These are phyloP conservation scores for Drosophila mimetica DNA, from an alignment of 2,888 invertebrate genomes.

Conservation along the genomic window DNA sequence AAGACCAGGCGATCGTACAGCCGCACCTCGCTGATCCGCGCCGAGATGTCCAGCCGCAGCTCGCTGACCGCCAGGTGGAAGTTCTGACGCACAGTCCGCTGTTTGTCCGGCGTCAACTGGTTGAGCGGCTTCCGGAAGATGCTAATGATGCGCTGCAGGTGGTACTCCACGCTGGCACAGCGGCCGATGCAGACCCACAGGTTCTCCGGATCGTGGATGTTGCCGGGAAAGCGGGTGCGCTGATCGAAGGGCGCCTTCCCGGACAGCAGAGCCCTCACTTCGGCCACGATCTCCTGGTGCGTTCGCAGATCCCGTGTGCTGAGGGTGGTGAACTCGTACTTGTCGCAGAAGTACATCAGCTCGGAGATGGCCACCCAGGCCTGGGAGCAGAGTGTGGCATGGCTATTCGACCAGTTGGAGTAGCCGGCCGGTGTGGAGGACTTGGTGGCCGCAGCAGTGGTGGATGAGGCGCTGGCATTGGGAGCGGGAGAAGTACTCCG, in stretches of 20 bases:
- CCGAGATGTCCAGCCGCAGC: slow-evolving; percentile 79
- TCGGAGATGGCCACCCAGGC: slow-evolving; percentile 81
- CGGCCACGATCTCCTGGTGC: slow-evolving; percentile 74
- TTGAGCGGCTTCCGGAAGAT: slow-evolving; percentile 78
- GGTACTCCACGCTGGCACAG: slow-evolving; percentile 80
- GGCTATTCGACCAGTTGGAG: slow-evolving; percentile 75
- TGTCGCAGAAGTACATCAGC: slow-evolving; percentile 81
- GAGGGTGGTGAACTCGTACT: slow-evolving; percentile 79
- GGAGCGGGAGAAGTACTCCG: slow-evolving; percentile 18
- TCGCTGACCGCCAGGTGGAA: slow-evolving; percentile 81
- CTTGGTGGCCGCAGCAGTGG: slow-evolving; percentile 37
- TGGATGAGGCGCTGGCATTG: slow-evolving; percentile 9
- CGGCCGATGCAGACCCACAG: slow-evolving; percentile 80
- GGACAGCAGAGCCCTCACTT: slow-evolving; percentile 68
- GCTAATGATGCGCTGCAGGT: slow-evolving; percentile 76
- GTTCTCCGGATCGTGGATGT: slow-evolving; percentile 79
- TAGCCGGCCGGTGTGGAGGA: slow-evolving; percentile 58
- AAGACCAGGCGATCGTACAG: slow-evolving; percentile 78
- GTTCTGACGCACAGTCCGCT: slow-evolving; percentile 78
- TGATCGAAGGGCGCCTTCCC: slow-evolving; percentile 76
- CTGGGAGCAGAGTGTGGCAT: slow-evolving; percentile 66
- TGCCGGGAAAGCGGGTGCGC: slow-evolving; percentile 76
- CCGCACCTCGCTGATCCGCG: slow-evolving; percentile 77
- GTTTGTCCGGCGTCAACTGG: slow-evolving; percentile 77
- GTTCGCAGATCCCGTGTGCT: slow-evolving; percentile 68